Evolutionary conservation across 2,797 vertebrate species (phyloP).

Genomic region (Arnoldichthys spilopterus): DNA sequence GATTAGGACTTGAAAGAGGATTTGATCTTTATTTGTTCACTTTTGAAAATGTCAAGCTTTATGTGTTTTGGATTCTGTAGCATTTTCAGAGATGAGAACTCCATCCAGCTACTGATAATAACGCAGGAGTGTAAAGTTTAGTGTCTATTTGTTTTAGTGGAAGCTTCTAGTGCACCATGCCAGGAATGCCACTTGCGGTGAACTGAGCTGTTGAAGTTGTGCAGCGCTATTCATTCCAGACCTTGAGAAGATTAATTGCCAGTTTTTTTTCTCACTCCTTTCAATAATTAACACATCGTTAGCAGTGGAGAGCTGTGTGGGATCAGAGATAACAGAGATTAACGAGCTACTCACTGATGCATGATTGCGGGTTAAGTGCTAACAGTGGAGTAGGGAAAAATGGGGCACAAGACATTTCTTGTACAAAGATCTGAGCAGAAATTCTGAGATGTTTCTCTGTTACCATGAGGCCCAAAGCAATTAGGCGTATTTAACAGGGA

Average conservation of each 20-base stretch:
- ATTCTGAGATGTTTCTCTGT: conserved; percentile 28
- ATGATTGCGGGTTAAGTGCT: conserved; percentile 40
- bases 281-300: conserved; percentile 57
- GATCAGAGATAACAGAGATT: conserved; percentile 45
- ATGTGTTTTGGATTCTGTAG: not conserved
- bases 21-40: not conserved
- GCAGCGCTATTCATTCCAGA: conserved; percentile 11
- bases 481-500: conserved; percentile 37
- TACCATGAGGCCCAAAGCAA: conserved; percentile 13
- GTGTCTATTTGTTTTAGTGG: conserved; percentile 23
- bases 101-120: conserved; percentile 12
- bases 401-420: conserved; percentile 26
- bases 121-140: conserved; percentile 19
- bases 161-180: conserved; percentile 13
- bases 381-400: conserved; percentile 8
- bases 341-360: conserved; percentile 52
- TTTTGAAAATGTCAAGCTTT: conserved; percentile 3
- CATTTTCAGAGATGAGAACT: conserved; percentile 4
- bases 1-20: not conserved
- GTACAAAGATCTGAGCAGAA: conserved; percentile 22
- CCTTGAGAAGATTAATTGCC: conserved; percentile 48
- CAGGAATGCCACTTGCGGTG: conserved; percentile 26
- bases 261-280: conserved; percentile 24
- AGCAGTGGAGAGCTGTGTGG: conserved; percentile 30
- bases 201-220: conserved; percentile 27